Evolutionary conservation across 2,888 invertebrate species (phyloP), one percentile per base, ranked within the genome.

Genomic region (Epicampocera succincta): DNA sequence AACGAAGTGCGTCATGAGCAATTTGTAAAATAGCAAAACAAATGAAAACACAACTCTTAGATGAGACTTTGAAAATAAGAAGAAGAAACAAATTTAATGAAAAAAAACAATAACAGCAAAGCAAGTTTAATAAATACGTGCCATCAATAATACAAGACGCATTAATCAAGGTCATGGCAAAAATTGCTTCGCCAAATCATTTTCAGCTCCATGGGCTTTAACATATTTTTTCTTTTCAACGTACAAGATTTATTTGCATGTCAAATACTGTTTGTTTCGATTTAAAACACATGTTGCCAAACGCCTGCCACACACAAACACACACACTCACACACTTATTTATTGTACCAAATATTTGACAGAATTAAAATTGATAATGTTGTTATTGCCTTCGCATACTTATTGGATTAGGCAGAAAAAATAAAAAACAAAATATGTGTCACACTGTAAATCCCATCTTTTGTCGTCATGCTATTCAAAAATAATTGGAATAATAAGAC

Each of bases 81-180:
- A 29, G 6, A 21, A 21, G 25, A 25, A 56, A 33, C 15, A 17
- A n/a, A 56, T 12, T 17, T 1, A 33, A 29, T 17, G 9, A 33
- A 3, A 8, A 33, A 8, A 33, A 33, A 33, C 3, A 33, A 9
- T 9, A 29, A 29, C 8, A 33, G 9, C 9, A 33, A 5, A 4
- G 8, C 3, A 33, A 33, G 8, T 33, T 33, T 33, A 56, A 56
- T 25, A 52, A 52, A 52, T 52, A 38, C 56, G 11, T 33, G 33
- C 40, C 33, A 65, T 48, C 48, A 69, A 69, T 17, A 69, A 58
- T 21, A 69, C n/a, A 17, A 13, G 29, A 29, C 15, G 25, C n/a
- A 54, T 54, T 54, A 68, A 68, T 42, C 66, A 68, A 68, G 66
- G 66, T 54, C 66, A 54, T 15, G 52, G 38, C 52, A 29, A 25